Evolutionary conservation across 1,140 invertebrate genomes (phyloP).

Genomic region (Ruditapes philippinarum): DNA sequence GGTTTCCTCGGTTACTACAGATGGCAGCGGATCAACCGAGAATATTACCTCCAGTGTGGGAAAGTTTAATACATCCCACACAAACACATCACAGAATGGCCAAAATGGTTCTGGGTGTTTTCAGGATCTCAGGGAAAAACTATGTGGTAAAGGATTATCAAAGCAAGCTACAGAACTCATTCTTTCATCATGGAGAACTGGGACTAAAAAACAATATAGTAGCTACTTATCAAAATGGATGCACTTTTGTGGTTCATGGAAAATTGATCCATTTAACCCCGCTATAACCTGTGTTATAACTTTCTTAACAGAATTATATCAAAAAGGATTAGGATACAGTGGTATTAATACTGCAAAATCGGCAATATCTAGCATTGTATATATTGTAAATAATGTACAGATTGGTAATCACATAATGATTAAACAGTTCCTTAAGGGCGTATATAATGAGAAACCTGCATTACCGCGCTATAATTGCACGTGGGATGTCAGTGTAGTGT

Average conservation of each 20-base stretch:
- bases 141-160: too few species aligned
- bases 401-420: background rate
- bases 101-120: too few species aligned
- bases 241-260: background rate
- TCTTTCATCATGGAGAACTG: background rate
- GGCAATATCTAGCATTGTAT: background rate
- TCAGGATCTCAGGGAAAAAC: too few species aligned
- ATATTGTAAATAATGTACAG: slow-evolving; percentile 6
- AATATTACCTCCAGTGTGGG: too few species aligned
- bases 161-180: too few species aligned
- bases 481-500: background rate
- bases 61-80: too few species aligned
- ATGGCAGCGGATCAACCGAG: too few species aligned
- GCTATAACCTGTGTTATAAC: background rate
- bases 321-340: background rate
- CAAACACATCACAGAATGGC: too few species aligned
- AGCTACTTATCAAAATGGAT: background rate
- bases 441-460: background rate
- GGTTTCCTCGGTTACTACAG: too few species aligned
- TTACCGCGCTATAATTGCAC: background rate
- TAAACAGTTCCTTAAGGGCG: background rate
- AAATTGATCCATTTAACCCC: slow-evolving; percentile 2
- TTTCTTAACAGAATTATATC: background rate
- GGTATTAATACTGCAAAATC: slow-evolving; percentile 4
- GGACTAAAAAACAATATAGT: background rate